Base-by-base conservation (phyloP, 2,797 vertebrate species). In the Chrosomus eos region DNA sequence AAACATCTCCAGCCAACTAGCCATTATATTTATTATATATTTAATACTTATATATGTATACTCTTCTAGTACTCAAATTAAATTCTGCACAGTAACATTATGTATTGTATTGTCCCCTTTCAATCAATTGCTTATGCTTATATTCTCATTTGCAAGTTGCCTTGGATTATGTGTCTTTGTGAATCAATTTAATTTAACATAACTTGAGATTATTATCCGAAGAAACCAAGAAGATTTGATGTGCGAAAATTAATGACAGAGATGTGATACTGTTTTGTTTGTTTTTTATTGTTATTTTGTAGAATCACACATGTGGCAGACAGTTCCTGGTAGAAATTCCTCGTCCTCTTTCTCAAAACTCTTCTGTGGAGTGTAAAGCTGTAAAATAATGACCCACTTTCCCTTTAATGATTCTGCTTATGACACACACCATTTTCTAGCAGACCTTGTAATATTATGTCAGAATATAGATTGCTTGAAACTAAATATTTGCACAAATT, bases 361-460 rank as follows among this genome's bases (percentile, higher is more conserved):
- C 88, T 60, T 85, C 87, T 23, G 28, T 68, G 71, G 83, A 71
- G 45, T 26, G 84, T 75, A 89, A 83, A 71, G 87, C 88, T 90
- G 88, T 18, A 87, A 91, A 88, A 89, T 83, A 89, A 53, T 67
- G 70, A 85, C 72, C 87, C 82, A 70, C 86, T 48, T n/a, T n/a
- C n/a, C 78, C 38, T 84, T 87, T 84, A 89, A 78, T 88, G 48
- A 77, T 66, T 75, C 80, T 71, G 36, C 43, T 28, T 68, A 55
- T 84, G 19, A 81, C 74, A 71, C 38, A 73, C 38, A 64, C 26
- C 38, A 74, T 14, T 13, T 51, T 48, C 60, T 45, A 66, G 3
- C 26, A 45, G 21, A 36, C 38, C 64, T 68, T 36, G 3, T 28
- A 13, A 28, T 64, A 21, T 78, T 14, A 64, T 64, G 14, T 31